Percentiles rank a stretch among this genome's conserved stretches.
Evolutionary conservation across 2,888 invertebrate species (phyloP).

Genomic region (Tipula unca): DNA sequence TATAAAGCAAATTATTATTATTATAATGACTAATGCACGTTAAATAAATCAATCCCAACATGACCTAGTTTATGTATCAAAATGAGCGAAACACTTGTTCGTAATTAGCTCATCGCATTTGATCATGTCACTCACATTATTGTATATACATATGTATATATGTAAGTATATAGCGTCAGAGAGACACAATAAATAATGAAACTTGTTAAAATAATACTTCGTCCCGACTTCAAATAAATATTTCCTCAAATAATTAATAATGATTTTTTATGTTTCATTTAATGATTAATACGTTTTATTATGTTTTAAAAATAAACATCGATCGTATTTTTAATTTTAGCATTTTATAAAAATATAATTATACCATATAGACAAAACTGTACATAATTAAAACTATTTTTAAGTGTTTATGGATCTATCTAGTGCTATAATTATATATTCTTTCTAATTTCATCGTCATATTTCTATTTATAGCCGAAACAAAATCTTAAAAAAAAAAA

Average conservation of each 20-base stretch:
- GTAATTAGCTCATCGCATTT: neutral
- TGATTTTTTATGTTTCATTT: neutral
- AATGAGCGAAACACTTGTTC: neutral
- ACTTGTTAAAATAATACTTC: neutral
- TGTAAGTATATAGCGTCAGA: too few relatives aligned
- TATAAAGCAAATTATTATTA: too few relatives aligned
- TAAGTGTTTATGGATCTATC: neutral
- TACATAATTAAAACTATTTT: neutral
- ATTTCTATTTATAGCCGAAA: neutral
- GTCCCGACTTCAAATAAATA: neutral
- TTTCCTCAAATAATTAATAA: neutral
- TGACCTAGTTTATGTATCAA: neutral
- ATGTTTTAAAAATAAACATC: neutral
- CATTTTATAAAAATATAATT: neutral
- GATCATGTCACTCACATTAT: neutral
- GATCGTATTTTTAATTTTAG: neutral
- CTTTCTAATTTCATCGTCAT: neutral
- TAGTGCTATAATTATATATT: neutral
- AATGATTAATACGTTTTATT: neutral
- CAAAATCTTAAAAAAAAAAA: neutral
- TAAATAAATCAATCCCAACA: neutral
- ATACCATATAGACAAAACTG: neutral
- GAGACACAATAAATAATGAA: neutral
- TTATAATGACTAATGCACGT: neutral
- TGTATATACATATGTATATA: too few relatives aligned